A percentile compares a stretch with the other conserved stretches of the same genome.
Conservation (phyloP, 2,888 invertebrate species). For the Hypselothyrea guttata region DNA sequence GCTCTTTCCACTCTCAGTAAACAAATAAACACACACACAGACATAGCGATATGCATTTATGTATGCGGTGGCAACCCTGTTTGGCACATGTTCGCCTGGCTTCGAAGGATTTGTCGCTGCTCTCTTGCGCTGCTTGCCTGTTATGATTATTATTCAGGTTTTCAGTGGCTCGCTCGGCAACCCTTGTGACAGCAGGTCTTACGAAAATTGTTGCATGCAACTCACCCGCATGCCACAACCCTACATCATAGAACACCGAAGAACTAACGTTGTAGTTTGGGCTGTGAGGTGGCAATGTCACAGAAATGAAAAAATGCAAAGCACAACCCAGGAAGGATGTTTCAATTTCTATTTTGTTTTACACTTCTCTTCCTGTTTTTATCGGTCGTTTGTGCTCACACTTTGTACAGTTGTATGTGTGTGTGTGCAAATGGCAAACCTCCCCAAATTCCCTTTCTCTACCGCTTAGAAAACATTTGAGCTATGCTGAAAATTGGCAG, state of each 20-base stretch:
- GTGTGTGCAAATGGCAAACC: conserved; percentile 54
- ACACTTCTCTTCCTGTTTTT: conserved; percentile 68
- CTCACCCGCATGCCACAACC: conserved; percentile 31
- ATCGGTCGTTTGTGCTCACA: conserved; percentile 54
- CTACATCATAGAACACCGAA: conserved; percentile 20
- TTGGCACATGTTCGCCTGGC: conserved; percentile 10
- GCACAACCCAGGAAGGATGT: conserved; percentile 67
- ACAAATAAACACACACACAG: conserved; percentile 26
- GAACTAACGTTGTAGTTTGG: conserved; percentile 43
- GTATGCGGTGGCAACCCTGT: conserved; percentile 39
- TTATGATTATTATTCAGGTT: conserved; percentile 53
- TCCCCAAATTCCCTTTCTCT: conserved; percentile 36
- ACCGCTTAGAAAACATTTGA: conserved; percentile 37
- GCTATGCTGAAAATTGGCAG: conserved; percentile 63
- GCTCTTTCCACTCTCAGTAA: conserved; percentile 48
- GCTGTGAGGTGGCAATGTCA: conserved; percentile 7
- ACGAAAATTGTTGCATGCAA: conserved; percentile 71
- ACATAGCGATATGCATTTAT: conserved; percentile 4
- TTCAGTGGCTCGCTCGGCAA: conserved; percentile 48
- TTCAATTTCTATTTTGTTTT: conserved; percentile 78
- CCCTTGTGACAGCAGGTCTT: conserved; percentile 77
- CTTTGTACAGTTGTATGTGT: conserved; percentile 4
- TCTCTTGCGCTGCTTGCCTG: conserved; percentile 16
- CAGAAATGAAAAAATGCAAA: no score
- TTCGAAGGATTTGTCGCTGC: conserved; percentile 14